Evolutionary conservation across 2,888 invertebrate species (phyloP), one percentile per base, ranked within the genome.

Genomic region (Caenorhabditis sinica): DNA sequence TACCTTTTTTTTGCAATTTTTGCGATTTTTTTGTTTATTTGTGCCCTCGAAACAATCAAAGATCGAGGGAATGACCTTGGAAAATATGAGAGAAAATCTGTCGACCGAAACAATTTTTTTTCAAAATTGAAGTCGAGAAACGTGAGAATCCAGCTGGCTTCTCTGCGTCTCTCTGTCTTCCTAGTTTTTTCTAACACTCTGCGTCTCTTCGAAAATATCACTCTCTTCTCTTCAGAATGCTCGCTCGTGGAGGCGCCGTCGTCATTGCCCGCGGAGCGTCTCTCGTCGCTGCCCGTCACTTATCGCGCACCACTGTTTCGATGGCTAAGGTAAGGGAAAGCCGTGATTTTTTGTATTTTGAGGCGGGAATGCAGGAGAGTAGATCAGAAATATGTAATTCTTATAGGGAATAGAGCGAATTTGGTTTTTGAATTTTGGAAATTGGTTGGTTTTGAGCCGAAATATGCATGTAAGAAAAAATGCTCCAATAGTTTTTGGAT

Each of bases 281-380:
- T 5, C 45, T 76, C 23, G 56, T 51, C 45, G 33, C 63, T 30
- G 58, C 61, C 25, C 76, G 86, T 66, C 58, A 80, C 25, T 33
- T 86, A 20, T 82, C 84, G 33, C 74, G 80, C 40, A 68, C 84
- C 30, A 51, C 76, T 65, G 66, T 76, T 58, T 65, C 82, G 43
- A 88, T 88, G 88, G 85, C 86, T 30, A 82, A 75, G 80, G 88
- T 84, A 36, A 65, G 28, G 15, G n/a, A 49, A 6, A n/a, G n/a
- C 6, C 25, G 28, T 13, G 25, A 17, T 51, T 53, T 11, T 20
- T 20, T 36, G 23, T 11, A 53, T 9, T 23, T 11, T 5, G 5
- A 4, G 3, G 5, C 20, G 53, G 13, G n/a, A 33, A 33, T 60
- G 2, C 17, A n/a, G n/a, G n/a, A n/a, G n/a, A n/a, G n/a, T n/a